phyloP scores from a whole-genome alignment of 2,888 invertebrate genomes.

The Sturmia bella region DNA sequence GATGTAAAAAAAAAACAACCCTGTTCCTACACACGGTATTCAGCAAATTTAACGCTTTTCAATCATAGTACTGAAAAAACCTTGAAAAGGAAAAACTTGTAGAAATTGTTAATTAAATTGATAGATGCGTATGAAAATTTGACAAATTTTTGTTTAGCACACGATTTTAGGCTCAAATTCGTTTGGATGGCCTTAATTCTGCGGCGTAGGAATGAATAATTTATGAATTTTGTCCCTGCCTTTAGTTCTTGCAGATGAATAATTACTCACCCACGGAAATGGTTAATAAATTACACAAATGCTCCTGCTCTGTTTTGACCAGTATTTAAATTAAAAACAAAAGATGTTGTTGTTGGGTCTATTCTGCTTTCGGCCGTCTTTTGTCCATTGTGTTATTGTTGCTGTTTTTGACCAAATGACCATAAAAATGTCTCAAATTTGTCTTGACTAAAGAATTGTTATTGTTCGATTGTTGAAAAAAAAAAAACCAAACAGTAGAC shows the following conservation, averaged over 20 bases:
- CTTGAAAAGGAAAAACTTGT: conserved; percentile 13
- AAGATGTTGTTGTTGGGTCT: conserved; percentile 13
- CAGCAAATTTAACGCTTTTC: conserved; percentile 63
- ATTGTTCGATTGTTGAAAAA: conserved; percentile 16
- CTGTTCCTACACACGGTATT: background rate
- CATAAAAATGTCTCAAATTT: conserved; percentile 72
- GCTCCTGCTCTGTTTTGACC: conserved; percentile 62
- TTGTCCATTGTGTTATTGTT: conserved; percentile 16
- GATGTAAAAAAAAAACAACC: background rate
- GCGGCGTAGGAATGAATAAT: conserved; percentile 30
- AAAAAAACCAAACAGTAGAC: conserved; percentile 38
- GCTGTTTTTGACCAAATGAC: conserved; percentile 71
- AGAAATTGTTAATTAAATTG: conserved; percentile 57
- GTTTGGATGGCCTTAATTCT: background rate
- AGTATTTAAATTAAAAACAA: conserved; percentile 56
- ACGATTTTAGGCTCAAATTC: conserved; percentile 12
- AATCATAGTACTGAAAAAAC: conserved; percentile 49
- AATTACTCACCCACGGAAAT: conserved; percentile 74
- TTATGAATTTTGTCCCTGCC: conserved; percentile 37
- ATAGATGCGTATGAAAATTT: conserved; percentile 63
- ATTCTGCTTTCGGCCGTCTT: conserved; percentile 11
- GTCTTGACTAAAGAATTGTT: conserved; percentile 59
- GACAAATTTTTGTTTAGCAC: conserved; percentile 60
- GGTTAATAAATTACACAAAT: conserved; percentile 74
- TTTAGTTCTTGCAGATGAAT: conserved; percentile 65